phyloP scores from a whole-genome alignment of 2,888 invertebrate genomes.

The Electrophaes corylata region DNA sequence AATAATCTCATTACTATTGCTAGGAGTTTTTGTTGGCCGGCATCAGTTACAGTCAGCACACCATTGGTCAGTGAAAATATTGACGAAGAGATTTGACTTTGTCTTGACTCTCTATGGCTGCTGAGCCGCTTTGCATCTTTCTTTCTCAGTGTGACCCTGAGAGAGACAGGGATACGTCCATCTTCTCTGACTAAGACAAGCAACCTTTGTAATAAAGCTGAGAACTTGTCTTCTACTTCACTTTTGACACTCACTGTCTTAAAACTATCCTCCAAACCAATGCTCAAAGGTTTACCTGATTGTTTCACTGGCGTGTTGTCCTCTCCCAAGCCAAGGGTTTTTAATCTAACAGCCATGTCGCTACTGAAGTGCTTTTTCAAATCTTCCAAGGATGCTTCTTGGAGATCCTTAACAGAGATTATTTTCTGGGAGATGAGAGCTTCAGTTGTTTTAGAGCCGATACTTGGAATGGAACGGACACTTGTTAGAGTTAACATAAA shows the following conservation, averaged over 20 bases:
- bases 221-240: conserved; percentile 89
- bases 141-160: conserved; percentile 90
- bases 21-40: conserved; percentile 87
- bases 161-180: conserved; percentile 90
- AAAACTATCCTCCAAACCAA: conserved; percentile 92
- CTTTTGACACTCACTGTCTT: conserved; percentile 88
- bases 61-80: conserved; percentile 83
- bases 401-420: conserved; percentile 87
- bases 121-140: conserved; percentile 87
- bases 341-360: conserved; percentile 88
- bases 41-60: conserved; percentile 76
- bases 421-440: conserved; percentile 87
- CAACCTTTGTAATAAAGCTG: conserved; percentile 87
- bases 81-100: conserved; percentile 88
- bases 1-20: conserved; percentile 89
- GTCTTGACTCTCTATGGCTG: conserved; percentile 90
- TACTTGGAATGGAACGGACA: conserved; percentile 88
- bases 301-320: conserved; percentile 89
- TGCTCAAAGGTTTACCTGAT: conserved; percentile 90
- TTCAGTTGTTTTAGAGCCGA: conserved; percentile 89
- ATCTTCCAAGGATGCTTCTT: conserved; percentile 83
- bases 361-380: conserved; percentile 87
- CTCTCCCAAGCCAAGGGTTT: conserved; percentile 89
- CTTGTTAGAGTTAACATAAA: conserved; percentile 87
- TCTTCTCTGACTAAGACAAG: conserved; percentile 90